These are phyloP conservation scores for Calliphora vomitoria DNA, from an alignment of 2,888 invertebrate genomes.

Conservation along the genomic window DNA sequence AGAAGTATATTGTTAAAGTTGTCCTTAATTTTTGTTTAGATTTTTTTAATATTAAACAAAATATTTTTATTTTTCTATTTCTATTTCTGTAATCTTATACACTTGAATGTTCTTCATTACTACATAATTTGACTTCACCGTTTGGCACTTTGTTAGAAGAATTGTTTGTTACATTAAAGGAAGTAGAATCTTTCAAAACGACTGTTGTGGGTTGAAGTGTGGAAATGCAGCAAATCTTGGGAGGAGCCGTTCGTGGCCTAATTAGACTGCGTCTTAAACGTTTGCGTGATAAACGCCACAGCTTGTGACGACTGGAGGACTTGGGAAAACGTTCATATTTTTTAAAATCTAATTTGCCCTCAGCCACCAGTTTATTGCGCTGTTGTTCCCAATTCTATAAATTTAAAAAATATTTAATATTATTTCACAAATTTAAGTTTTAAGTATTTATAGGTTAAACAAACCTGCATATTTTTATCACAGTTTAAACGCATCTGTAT, in stretches of 20 bases:
- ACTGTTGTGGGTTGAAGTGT: constrained; percentile 12
- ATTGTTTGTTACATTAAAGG: constrained; percentile 1
- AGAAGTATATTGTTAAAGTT: background rate
- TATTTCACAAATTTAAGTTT: no score
- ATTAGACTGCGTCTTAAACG: constrained; percentile 62
- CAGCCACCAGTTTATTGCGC: constrained; percentile 75
- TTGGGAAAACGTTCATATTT: constrained; percentile 78
- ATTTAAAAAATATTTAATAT: constrained; percentile 3
- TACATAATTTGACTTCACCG: constrained; percentile 40
- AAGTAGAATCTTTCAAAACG: background rate
- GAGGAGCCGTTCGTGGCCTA: constrained; percentile 78
- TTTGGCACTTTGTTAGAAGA: constrained; percentile 77
- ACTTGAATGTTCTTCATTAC: constrained; percentile 6
- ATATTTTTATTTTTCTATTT: background rate
- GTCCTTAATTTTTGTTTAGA: background rate
- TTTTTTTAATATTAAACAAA: background rate
- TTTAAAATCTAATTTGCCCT: constrained; percentile 76
- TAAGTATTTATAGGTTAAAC: no score
- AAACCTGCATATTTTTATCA: constrained; percentile 80
- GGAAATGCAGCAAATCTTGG: constrained; percentile 74
- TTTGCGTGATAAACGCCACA: constrained; percentile 74
- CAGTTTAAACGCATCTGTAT: constrained; percentile 77
- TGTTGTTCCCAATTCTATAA: constrained; percentile 78
- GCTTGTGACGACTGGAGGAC: constrained; percentile 67
- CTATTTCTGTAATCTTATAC: background rate